These are phyloP conservation scores for Oryzias dopingdopingensis DNA, from an alignment of 2,797 vertebrate genomes.

Conservation along the genomic window DNA sequence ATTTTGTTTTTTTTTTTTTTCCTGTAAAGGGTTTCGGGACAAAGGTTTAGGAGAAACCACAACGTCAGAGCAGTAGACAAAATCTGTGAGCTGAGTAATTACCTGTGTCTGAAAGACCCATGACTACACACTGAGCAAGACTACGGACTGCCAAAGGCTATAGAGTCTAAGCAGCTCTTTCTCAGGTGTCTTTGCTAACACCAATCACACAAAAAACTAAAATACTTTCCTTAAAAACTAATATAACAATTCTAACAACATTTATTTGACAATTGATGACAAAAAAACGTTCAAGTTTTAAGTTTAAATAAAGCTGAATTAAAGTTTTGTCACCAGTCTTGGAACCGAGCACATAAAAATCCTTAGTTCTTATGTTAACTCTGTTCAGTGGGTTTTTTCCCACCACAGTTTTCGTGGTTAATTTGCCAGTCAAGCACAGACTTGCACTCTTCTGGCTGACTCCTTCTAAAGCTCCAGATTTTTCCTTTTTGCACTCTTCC, in stretches of 20 bases:
- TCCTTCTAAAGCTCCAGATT: constrained; percentile 17
- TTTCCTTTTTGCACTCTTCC: constrained; percentile 15
- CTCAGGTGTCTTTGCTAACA: constrained; percentile 7
- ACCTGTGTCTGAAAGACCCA: constrained; percentile 39
- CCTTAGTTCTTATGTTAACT: constrained; percentile 3
- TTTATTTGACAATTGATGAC: not conserved
- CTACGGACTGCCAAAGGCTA: constrained; percentile 30
- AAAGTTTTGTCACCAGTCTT: not conserved
- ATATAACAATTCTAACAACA: not conserved
- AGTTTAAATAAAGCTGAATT: not conserved
- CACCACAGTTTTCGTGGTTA: constrained; percentile 34
- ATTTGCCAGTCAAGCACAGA: constrained; percentile 49
- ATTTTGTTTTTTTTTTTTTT: constrained; percentile 14
- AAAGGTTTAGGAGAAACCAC: constrained; percentile 26
- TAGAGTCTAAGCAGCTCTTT: constrained; percentile 18
- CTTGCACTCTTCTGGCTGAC: constrained; percentile 42
- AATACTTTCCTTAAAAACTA: not conserved
- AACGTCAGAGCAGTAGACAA: constrained; percentile 37
- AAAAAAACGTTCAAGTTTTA: not conserved
- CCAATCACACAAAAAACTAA: not conserved
- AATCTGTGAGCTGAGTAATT: constrained; percentile 41
- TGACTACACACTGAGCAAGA: constrained; percentile 60
- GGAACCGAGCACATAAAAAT: not conserved
- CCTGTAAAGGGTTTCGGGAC: constrained; percentile 37
- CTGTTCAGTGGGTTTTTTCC: constrained; percentile 8